Evolutionary conservation across 2,888 invertebrate genomes (phyloP), one percentile per base, ranked within the genome.

Genomic region (Ophion costatus): DNA sequence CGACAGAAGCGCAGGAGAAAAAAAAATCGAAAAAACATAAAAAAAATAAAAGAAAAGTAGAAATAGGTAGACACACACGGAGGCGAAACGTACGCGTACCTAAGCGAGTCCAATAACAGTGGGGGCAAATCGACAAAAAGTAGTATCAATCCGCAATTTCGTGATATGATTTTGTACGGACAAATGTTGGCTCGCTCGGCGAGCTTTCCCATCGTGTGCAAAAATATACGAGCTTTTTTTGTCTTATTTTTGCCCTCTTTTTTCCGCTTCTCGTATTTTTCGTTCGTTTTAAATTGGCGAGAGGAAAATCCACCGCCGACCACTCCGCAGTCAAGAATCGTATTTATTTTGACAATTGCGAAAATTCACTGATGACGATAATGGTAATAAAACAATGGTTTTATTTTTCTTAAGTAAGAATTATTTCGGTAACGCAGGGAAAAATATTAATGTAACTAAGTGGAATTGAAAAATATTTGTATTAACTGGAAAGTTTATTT

Each of bases 1-100:
- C 64, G 77, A 33, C 64, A 74, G 51, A 67, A 63, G 78, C 69
- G 67, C 38, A 51, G 7, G 42, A 75, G 45, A 76, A 51, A 71
- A 59, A 69, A 10, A 20, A 57, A 17, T 51, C n/a, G 22, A 14
- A 22, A 57, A 9, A 22, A 64, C 59, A 51, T 33, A 24, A 59
- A n/a, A 57, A 17, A 59, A 57, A 63, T 42, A 42, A 0, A 17
- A n/a, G 63, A 56, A 22, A 17, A 56, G 20, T 38, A 63, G 22
- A 61, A n/a, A 24, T 57, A 67, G 73, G 51, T 9, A 69, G n/a
- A 59, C 66, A 51, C 63, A 73, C 51, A 51, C 17, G 51, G 51
- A 51, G 51, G 17, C 17, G 51, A 14, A 51, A 17, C 51, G 14
- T 45, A 45, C 45, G 51, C 17, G 51, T 14, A 51, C 51, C 17